Base-by-base conservation (phyloP, 2,113 vertebrate species). In the Natator depressus region DNA sequence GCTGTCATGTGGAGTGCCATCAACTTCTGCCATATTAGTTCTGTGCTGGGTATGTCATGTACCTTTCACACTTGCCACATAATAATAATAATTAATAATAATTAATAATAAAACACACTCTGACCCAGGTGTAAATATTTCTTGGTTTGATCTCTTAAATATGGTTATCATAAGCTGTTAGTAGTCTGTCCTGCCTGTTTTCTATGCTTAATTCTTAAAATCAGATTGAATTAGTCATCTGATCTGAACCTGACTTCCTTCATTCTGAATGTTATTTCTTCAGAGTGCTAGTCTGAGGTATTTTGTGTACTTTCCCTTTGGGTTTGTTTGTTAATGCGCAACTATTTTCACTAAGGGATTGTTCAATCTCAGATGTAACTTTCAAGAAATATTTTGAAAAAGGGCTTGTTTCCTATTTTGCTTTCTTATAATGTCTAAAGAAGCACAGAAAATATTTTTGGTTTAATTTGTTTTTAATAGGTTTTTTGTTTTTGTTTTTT, bases 1-100 rank as follows among this genome's bases (percentile, higher is more conserved):
- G 90, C 85, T 96, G 96, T 94, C 89, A 91, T 90, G 54, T 50
- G 91, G 16, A 94, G 93, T 9, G 1, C 94, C 95, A 90, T 89
- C 84, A 14, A 2, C 75, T 35, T 55, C 75, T 95, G 88, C 85
- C 85, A 88, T 89, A 69, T 25, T 46, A 3, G 22, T 57, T 82
- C 79, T 94, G 76, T 31, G 35, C 50, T 35, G 29, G 29, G 50
- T 31, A 57, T 93, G 89, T 86, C 93, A 62, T 1, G 0, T 87
- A 72, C 84, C 53, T 46, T 76, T 4, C 22, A 79, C 85, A 22
- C 89, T 90, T 2, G 2, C 87, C 83, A 89, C 78, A 42, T 76
- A 42, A 75, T 25, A 46, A 69, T n/a, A 38, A 72, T 62, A 31
- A 59, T 59, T 62, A 31, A 59, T 59, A 29, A 59, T 59, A 11